phyloP scores from a whole-genome alignment of 2,797 vertebrate species.

The Sylvia borin region DNA sequence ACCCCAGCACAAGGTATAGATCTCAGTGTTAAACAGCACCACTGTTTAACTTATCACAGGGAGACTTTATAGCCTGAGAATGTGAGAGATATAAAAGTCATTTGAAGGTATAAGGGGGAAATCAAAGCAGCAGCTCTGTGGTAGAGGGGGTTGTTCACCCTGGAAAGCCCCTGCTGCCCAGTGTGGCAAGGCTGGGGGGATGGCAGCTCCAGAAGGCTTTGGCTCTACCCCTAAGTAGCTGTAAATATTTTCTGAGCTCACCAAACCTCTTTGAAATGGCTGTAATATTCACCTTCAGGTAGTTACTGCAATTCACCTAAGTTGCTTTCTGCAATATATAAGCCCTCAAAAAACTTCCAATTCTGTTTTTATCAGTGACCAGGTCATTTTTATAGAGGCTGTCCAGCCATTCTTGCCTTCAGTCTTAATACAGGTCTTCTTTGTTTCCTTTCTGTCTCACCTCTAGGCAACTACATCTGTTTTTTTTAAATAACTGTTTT shows the following conservation, averaged over 20 bases:
- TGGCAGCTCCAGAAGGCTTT: accelerated
- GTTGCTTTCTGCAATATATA: background rate
- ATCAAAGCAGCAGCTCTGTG: background rate
- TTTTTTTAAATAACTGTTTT: background rate
- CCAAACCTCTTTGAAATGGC: background rate
- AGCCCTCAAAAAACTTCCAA: background rate
- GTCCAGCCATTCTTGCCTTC: background rate
- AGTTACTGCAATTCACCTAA: background rate
- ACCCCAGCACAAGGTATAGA: background rate
- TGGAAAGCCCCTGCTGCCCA: background rate
- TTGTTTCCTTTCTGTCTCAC: background rate
- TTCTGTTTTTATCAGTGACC: background rate
- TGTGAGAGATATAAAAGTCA: background rate
- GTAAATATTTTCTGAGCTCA: background rate
- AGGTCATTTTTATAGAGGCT: background rate
- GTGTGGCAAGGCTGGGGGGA: background rate
- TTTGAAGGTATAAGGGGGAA: background rate
- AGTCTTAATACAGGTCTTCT: background rate
- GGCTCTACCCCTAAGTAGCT: background rate
- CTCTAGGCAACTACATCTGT: background rate
- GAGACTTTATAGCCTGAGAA: background rate
- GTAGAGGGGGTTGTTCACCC: background rate
- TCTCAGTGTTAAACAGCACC: background rate
- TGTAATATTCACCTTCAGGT: background rate
- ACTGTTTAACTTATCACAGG: background rate